These are phyloP conservation scores for Meiosimyza platycephala DNA, from an alignment of 2,888 invertebrate genomes.

Conservation along the genomic window DNA sequence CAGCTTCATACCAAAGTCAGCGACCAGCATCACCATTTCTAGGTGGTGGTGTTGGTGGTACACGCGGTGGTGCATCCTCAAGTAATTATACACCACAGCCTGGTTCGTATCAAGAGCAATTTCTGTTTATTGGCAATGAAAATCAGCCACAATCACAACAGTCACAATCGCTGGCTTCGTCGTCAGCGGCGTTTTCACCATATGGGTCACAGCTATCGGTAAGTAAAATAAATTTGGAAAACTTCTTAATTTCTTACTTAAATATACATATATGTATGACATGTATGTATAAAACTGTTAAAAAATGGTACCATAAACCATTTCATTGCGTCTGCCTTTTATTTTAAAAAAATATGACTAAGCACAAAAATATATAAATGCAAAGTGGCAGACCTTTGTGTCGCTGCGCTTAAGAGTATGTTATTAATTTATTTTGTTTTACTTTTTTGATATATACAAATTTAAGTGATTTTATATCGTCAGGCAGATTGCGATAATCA, in stretches of 20 bases:
- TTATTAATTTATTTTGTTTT: too few species aligned
- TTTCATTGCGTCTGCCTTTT: too few species aligned
- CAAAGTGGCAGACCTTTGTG: constrained; percentile 19
- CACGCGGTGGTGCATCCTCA: constrained; percentile 38
- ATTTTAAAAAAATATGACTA: not conserved
- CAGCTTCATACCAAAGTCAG: constrained; percentile 55
- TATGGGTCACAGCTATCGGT: constrained; percentile 56
- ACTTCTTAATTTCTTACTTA: too few species aligned
- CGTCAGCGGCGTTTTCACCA: constrained; percentile 50
- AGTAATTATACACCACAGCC: constrained; percentile 52
- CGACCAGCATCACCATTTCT: constrained; percentile 39
- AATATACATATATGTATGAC: too few species aligned
- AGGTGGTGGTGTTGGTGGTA: constrained; percentile 36
- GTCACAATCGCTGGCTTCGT: constrained; percentile 44
- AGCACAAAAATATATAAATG: not conserved
- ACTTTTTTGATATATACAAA: too few species aligned
- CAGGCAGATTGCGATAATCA: too few species aligned
- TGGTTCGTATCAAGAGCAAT: constrained; percentile 64
- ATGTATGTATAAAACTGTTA: too few species aligned
- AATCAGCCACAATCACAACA: constrained; percentile 46
- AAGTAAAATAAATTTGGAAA: constrained; percentile 41
- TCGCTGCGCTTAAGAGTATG: too few species aligned
- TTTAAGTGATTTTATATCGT: too few species aligned
- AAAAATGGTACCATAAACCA: too few species aligned
- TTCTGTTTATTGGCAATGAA: constrained; percentile 61